Base-by-base conservation (phyloP, 2,113 vertebrate genomes). In the Brachionichthys hirsutus region DNA sequence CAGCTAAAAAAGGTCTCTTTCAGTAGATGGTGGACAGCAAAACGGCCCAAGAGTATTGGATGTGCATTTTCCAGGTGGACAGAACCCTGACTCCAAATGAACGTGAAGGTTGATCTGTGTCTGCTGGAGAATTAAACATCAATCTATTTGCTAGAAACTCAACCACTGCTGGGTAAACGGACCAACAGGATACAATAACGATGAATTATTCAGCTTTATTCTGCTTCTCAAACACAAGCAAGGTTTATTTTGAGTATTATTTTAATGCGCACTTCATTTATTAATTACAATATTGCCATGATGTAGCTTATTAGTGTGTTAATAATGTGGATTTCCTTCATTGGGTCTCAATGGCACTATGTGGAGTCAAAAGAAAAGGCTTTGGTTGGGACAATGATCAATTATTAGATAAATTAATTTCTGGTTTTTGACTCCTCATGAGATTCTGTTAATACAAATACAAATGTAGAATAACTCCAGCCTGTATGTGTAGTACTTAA, bases 1-100 rank as follows among this genome's bases (percentile, higher is more conserved):
- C 7, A 60, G 54, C 8, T 24, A 36, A 61, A 50, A 16, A 34
- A 8, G 15, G 9, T 48, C 24, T n/a, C 1, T 38, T 17, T 12
- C 13, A 14, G 16, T 17, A 45, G 17, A 12, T 65, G n/a, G 19
- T 46, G 45, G 19, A 34, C 13, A 59, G 34, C 34, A 63, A 49
- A 12, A 51, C 44, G 42, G 59, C 40, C 12, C 20, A 15, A 18
- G 35, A 49, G 16, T 9, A 19, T n/a, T 47, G 30, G 30, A 48
- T 19, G 22, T 6, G 18, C 12, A 53, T 71, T 36, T 62, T n/a
- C 34, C 66, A 54, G 17, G 47, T 61, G 12, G n/a, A 42, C 12
- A 45, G 47, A 43, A 43, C 18, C 38, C 34, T 3, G 1, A 46
- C 24, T n/a, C n/a, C 11, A 22, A 38, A 36, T 45, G 13, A 46